phyloP scores from a whole-genome alignment of 2,888 invertebrate species.

The Tillus elongatus region DNA sequence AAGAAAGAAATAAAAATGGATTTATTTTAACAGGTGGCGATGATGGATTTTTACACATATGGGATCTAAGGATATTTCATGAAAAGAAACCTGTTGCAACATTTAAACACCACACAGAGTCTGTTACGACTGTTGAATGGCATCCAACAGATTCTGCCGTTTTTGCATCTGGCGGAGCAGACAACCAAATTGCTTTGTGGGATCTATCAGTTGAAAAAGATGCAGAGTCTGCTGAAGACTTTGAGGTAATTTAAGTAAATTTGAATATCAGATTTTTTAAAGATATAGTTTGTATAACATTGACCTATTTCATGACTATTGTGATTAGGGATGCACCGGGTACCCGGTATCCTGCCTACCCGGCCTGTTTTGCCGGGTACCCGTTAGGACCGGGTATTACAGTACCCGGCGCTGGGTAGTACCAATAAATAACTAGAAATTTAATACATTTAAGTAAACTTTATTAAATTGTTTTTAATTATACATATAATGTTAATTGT shows the following conservation, averaged over 20 bases:
- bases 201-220: conserved; percentile 88
- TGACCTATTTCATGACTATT: too few relatives aligned
- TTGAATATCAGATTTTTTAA: conserved; percentile 8
- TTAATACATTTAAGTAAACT: too few relatives aligned
- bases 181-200: conserved; percentile 95
- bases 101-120: conserved; percentile 90
- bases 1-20: too few relatives aligned
- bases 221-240: conserved; percentile 48
- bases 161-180: conserved; percentile 85
- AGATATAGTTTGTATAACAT: not conserved
- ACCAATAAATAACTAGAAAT: too few relatives aligned
- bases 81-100: conserved; percentile 74
- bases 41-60: conserved; percentile 87
- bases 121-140: conserved; percentile 96
- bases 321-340: too few relatives aligned
- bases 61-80: conserved; percentile 87
- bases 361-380: too few relatives aligned
- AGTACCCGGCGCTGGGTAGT: too few relatives aligned
- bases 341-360: too few relatives aligned
- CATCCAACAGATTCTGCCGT: conserved; percentile 88
- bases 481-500: too few relatives aligned
- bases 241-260: too few relatives aligned
- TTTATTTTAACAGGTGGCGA: conserved; percentile 65
- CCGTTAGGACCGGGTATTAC: too few relatives aligned
- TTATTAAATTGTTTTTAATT: too few relatives aligned